Evolutionary conservation across 2,797 vertebrate genomes (phyloP).

Genomic region (Phrynocephalus forsythii): DNA sequence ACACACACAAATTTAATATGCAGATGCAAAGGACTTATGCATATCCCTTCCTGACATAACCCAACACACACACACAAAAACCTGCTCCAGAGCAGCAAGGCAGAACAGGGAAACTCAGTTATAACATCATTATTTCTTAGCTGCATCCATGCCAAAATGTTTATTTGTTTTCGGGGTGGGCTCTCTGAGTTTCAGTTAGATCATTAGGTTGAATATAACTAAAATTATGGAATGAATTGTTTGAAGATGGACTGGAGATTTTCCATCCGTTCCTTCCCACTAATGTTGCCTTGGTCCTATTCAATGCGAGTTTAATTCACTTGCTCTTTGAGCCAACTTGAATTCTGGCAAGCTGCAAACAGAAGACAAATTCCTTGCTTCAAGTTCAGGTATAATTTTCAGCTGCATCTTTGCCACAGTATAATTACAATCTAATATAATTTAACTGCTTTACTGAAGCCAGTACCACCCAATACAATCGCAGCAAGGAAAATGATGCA

Average conservation of each 20-base stretch:
- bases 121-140: not conserved
- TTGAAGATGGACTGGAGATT: not conserved
- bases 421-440: conserved; percentile 7
- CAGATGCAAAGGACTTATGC: conserved; percentile 48
- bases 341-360: conserved; percentile 59
- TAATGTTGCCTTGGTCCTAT: conserved; percentile 64
- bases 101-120: not conserved
- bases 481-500: conserved; percentile 34
- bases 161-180: not conserved
- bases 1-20: conserved; percentile 3
- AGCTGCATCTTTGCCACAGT: not conserved
- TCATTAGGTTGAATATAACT: not conserved
- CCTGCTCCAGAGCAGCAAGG: not conserved
- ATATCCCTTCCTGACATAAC: conserved; percentile 45
- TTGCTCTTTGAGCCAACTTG: conserved; percentile 48
- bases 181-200: not conserved
- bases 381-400: conserved; percentile 17
- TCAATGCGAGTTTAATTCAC: conserved; percentile 63
- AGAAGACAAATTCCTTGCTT: conserved; percentile 19
- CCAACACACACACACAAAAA: not conserved
- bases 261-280: conserved; percentile 18
- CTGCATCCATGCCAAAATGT: not conserved
- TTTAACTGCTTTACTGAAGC: conserved; percentile 5
- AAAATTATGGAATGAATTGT: conserved; percentile 48
- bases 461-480: conserved; percentile 37